A percentile compares a stretch with the other conserved stretches of the same genome.
phyloP scores from a whole-genome alignment of 2,113 vertebrate species.

The Craseonycteris thonglongyai region DNA sequence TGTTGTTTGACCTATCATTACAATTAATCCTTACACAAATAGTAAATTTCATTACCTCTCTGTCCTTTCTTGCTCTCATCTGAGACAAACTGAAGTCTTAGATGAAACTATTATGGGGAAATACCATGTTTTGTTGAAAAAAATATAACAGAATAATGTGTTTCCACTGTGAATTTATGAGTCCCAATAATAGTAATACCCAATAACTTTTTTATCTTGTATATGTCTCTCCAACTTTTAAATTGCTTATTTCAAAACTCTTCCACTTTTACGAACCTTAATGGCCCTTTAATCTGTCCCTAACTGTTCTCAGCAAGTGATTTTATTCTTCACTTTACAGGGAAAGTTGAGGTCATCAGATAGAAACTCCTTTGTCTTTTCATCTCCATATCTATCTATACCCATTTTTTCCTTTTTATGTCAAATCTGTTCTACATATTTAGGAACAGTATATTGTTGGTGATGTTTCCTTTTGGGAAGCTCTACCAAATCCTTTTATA shows the following conservation, averaged over 20 bases:
- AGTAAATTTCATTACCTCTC: not conserved
- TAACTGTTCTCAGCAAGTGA: not conserved
- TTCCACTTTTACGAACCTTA: slow-evolving; percentile 7
- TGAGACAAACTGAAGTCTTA: not conserved
- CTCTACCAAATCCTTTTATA: not conserved
- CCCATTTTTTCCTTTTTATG: not conserved
- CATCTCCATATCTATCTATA: not conserved
- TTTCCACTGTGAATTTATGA: not conserved
- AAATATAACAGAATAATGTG: not conserved
- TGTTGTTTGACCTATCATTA: not conserved
- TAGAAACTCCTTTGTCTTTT: not conserved
- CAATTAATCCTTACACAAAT: not conserved
- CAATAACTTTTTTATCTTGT: not conserved
- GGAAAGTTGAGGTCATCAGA: not conserved
- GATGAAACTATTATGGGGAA: not conserved
- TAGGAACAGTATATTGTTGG: not conserved
- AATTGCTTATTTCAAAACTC: not conserved
- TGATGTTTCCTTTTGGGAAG: not conserved
- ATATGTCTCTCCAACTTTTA: not conserved
- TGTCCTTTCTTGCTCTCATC: not conserved
- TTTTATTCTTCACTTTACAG: not conserved
- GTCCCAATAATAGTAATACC: not conserved
- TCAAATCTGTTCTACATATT: not conserved
- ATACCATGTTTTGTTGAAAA: not conserved
- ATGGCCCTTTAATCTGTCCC: not conserved